A percentile compares a stretch with the other conserved stretches of the same genome.
Conservation (phyloP, 2,888 invertebrate genomes). For the Meloe dianella region DNA sequence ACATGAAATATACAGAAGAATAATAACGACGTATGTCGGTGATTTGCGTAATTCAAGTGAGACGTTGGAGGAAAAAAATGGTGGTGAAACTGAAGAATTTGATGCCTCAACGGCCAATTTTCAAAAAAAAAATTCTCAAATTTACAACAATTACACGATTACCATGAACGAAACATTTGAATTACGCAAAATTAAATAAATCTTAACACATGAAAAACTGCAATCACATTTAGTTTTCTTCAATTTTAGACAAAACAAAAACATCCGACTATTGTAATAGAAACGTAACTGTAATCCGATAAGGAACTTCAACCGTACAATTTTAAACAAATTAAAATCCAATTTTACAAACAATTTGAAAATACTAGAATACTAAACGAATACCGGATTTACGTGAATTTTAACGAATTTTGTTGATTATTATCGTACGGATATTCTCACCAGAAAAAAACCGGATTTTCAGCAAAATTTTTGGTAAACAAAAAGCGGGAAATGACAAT, state of each 20-base stretch:
- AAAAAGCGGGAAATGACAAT: slow-evolving; percentile 31
- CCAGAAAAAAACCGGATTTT: background rate
- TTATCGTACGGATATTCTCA: background rate
- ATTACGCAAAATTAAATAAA: background rate
- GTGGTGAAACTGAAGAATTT: slow-evolving; percentile 43
- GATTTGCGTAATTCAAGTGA: slow-evolving; percentile 35
- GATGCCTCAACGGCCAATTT: slow-evolving; percentile 16
- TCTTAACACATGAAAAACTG: background rate
- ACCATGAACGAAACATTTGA: background rate
- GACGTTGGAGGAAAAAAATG: slow-evolving; percentile 46
- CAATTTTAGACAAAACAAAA: background rate
- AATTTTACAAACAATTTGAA: background rate
- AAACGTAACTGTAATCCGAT: slow-evolving; percentile 4
- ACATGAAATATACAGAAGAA: background rate
- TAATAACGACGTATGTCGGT: slow-evolving; percentile 18
- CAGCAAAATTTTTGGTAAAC: slow-evolving; percentile 22
- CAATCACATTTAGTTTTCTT: background rate
- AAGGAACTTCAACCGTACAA: background rate
- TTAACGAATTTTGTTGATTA: background rate
- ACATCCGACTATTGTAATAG: background rate
- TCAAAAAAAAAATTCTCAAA: slow-evolving; percentile 18
- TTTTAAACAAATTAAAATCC: background rate
- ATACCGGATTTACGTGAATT: background rate
- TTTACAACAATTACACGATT: background rate
- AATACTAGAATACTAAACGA: background rate